Conservation (phyloP, 1,140 invertebrate species). For the Triops cancriformis region DNA sequence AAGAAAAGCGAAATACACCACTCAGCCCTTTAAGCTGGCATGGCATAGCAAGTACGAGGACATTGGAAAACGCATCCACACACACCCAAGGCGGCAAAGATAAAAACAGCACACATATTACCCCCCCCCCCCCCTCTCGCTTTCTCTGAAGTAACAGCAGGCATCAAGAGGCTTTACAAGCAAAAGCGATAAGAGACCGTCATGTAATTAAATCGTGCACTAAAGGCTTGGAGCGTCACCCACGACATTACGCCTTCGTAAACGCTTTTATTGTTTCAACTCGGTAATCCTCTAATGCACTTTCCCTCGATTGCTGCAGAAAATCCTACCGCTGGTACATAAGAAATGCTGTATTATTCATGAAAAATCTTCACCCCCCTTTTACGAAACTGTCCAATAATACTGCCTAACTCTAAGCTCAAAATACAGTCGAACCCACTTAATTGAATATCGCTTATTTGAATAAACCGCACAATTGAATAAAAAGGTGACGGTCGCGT, state of each 20-base stretch:
- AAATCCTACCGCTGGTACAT: background rate
- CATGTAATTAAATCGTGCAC: background rate
- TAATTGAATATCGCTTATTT: too few relatives aligned
- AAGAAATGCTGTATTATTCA: background rate
- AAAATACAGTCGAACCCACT: too few relatives aligned
- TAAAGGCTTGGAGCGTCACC: background rate
- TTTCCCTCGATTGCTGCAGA: background rate
- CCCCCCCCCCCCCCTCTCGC: too few relatives aligned
- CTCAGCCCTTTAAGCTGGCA: background rate
- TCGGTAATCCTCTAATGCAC: background rate
- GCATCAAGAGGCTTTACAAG: background rate
- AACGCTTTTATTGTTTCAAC: background rate
- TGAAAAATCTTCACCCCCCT: background rate
- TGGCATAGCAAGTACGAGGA: background rate
- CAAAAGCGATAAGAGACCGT: conserved; percentile 7
- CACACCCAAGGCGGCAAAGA: background rate
- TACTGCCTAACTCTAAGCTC: too few relatives aligned
- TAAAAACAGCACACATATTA: background rate
- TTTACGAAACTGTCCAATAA: too few relatives aligned
- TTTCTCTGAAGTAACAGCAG: background rate
- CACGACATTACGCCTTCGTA: background rate
- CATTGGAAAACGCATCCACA: background rate
- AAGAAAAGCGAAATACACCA: conserved; percentile 11
- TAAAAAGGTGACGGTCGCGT: too few relatives aligned
- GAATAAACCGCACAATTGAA: too few relatives aligned